Percentiles rank a stretch among this genome's conserved stretches.
Conservation (phyloP, 2,888 invertebrate species). For the Tethea ocularis region DNA sequence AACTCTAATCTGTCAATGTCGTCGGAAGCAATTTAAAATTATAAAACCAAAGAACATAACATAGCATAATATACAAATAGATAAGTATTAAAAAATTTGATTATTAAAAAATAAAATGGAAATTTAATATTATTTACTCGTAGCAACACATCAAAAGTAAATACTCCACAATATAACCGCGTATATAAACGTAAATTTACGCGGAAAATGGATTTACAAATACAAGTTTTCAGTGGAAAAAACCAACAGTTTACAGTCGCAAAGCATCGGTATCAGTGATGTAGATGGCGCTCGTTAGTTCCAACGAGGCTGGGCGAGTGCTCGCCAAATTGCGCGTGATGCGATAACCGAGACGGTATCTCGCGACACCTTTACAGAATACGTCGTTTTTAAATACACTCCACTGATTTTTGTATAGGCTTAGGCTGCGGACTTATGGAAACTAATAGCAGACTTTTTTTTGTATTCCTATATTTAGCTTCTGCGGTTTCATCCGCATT, state of each 20-base stretch:
- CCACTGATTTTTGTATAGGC: constrained; percentile 45
- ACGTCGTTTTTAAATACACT: constrained; percentile 54
- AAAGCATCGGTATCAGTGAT: constrained; percentile 40
- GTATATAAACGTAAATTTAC: constrained; percentile 2
- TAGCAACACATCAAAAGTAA: no score
- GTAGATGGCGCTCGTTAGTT: constrained; percentile 42
- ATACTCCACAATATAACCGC: no score
- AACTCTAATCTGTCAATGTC: no score
- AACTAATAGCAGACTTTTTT: not conserved
- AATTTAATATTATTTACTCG: no score
- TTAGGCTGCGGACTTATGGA: constrained; percentile 35
- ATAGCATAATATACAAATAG: no score
- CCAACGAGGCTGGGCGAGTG: constrained; percentile 22
- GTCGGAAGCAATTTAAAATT: no score
- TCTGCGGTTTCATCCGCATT: no score
- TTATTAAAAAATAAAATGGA: no score
- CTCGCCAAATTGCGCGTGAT: constrained; percentile 62
- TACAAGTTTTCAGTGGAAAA: constrained; percentile 11
- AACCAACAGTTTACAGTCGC: constrained; percentile 33
- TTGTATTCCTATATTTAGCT: no score
- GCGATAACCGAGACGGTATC: constrained; percentile 40
- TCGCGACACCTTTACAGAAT: constrained; percentile 43
- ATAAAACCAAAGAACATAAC: no score
- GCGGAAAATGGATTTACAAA: constrained; percentile 13
- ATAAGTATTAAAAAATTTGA: no score